These are phyloP conservation scores for Papilio dardanus DNA, from an alignment of 1,140 invertebrate genomes.

Conservation along the genomic window DNA sequence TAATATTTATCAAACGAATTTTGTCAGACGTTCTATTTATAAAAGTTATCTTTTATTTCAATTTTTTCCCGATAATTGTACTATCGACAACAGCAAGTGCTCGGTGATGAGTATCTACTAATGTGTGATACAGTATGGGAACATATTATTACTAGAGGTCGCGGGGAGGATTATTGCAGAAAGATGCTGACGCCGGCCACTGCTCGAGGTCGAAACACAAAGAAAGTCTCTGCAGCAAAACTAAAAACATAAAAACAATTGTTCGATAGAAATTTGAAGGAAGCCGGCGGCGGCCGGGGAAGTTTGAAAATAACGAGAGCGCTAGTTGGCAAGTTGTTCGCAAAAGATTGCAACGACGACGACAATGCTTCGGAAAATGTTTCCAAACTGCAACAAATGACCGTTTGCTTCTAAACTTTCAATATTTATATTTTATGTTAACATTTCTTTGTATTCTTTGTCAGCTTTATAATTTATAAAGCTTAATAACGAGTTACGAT, in stretches of 20 bases:
- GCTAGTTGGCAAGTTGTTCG: conserved; percentile 11
- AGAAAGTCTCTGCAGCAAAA: neutral
- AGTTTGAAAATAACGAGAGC: conserved; percentile 21
- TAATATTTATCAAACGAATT: neutral
- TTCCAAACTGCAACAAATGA: conserved; percentile 1
- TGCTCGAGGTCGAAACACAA: neutral
- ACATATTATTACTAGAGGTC: neutral
- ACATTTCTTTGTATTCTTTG: no score
- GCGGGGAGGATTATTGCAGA: neutral
- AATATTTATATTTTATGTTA: neutral
- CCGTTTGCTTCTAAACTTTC: neutral
- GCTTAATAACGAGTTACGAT: no score
- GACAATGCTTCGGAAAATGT: neutral
- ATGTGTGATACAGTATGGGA: neutral
- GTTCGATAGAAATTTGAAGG: conserved; percentile 3
- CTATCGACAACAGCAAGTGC: neutral
- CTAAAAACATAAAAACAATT: conserved; percentile 2
- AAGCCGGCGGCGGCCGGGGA: neutral
- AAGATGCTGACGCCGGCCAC: neutral
- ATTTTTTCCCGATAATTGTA: neutral
- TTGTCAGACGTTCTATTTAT: neutral
- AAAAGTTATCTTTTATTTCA: neutral
- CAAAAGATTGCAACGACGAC: neutral
- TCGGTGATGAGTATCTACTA: neutral
- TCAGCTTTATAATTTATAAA: neutral